Conservation (phyloP, 2,888 invertebrate species). For the Oxystoma pomonae region DNA sequence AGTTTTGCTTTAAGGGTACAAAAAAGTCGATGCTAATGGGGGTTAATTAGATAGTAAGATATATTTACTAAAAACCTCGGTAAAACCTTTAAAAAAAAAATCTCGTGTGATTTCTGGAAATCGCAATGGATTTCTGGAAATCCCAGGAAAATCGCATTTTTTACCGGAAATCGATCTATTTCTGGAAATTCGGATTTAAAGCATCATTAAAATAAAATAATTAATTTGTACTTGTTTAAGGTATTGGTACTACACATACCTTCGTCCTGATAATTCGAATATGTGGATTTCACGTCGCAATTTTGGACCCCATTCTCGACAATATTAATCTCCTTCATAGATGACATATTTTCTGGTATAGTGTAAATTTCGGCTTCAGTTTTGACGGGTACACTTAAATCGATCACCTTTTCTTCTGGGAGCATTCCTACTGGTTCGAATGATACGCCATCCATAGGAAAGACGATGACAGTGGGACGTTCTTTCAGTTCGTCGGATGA, state of each 20-base stretch:
- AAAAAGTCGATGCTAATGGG: no score
- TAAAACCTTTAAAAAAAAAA: no score
- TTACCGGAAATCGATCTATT: no score
- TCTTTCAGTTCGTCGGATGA: conserved; percentile 19
- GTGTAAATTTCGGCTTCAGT: conserved; percentile 29
- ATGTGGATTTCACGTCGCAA: conserved; percentile 28
- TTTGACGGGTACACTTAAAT: conserved; percentile 45
- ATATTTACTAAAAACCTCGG: no score
- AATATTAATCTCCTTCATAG: conserved; percentile 20
- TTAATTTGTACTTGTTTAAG: no score
- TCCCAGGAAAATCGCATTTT: no score
- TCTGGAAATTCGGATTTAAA: no score
- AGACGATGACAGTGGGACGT: conserved; percentile 57
- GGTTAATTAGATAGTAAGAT: no score
- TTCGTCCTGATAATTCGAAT: conserved; percentile 88
- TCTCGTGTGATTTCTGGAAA: no score
- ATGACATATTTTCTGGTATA: conserved; percentile 7
- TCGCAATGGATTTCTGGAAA: no score
- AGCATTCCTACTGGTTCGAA: conserved; percentile 49
- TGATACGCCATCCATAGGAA: conserved; percentile 54
- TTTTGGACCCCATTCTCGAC: conserved; percentile 24
- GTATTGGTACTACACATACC: conserved; percentile 18
- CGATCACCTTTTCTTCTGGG: conserved; percentile 58
- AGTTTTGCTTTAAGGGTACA: no score
- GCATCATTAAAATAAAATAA: no score